Evolutionary conservation across 2,797 vertebrate genomes (phyloP).

Genomic region (Argentina silus): DNA sequence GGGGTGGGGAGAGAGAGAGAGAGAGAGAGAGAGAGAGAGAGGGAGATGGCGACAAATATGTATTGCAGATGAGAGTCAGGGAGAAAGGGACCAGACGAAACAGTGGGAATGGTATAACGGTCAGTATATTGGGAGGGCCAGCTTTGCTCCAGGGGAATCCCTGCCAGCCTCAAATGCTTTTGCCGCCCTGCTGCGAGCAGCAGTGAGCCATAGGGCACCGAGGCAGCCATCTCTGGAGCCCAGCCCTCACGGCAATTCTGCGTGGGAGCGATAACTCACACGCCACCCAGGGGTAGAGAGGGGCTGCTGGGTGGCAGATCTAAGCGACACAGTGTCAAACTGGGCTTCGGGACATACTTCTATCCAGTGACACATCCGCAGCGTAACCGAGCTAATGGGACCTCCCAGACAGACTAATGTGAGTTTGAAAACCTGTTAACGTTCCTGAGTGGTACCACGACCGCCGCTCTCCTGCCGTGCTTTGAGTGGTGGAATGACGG

Average conservation of each 20-base stretch:
- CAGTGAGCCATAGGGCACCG: slow-evolving; percentile 23
- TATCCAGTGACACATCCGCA: slow-evolving; percentile 47
- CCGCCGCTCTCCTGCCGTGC: slow-evolving; percentile 14
- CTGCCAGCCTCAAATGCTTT: slow-evolving; percentile 27
- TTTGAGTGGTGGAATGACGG: slow-evolving; percentile 29
- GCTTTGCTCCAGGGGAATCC: slow-evolving; percentile 15
- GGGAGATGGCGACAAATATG: slow-evolving; percentile 9
- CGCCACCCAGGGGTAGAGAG: slow-evolving; percentile 33
- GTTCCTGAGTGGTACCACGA: slow-evolving; percentile 42
- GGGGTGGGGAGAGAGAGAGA: background rate
- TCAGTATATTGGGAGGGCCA: background rate
- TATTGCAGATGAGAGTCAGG: slow-evolving; percentile 1
- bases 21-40: background rate
- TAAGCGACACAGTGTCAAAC: slow-evolving; percentile 54
- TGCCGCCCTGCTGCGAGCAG: slow-evolving; percentile 13
- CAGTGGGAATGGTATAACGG: background rate
- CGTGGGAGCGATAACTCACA: slow-evolving; percentile 42
- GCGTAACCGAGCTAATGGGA: slow-evolving; percentile 60
- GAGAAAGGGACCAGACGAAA: background rate
- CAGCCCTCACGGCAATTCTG: slow-evolving; percentile 22
- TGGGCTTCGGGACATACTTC: slow-evolving; percentile 45
- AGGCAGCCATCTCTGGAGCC: slow-evolving; percentile 20
- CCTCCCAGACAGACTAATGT: slow-evolving; percentile 56
- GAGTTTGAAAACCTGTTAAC: slow-evolving; percentile 57
- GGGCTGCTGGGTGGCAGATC: slow-evolving; percentile 52